These are phyloP conservation scores for Cryptoprocta ferox DNA, from an alignment of 2,797 vertebrate genomes.

Conservation along the genomic window DNA sequence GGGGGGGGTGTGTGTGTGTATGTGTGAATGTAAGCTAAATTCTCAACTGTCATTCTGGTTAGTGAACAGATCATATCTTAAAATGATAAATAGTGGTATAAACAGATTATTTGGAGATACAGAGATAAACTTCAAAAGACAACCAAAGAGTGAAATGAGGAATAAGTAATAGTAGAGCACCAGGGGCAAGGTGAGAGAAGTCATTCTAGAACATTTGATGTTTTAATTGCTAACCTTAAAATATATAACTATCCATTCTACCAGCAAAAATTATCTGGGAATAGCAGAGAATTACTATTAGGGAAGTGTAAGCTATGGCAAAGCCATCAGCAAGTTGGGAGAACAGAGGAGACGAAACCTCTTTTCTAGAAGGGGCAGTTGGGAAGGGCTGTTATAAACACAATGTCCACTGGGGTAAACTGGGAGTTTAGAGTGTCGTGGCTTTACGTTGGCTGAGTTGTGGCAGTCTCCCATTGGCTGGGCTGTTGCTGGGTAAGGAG, in stretches of 20 bases:
- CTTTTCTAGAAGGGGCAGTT: background rate
- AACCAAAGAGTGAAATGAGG: background rate
- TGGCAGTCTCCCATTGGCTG: background rate
- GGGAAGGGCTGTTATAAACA: background rate
- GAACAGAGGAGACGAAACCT: background rate
- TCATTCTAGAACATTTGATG: background rate
- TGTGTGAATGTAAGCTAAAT: background rate
- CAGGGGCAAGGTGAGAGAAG: background rate
- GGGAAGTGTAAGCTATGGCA: background rate
- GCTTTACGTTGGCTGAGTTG: background rate
- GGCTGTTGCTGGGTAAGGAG: background rate
- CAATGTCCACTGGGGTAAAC: background rate
- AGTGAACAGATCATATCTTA: conserved; percentile 19
- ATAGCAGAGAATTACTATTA: background rate
- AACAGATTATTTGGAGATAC: conserved; percentile 34
- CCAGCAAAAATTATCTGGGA: background rate
- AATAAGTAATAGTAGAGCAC: background rate
- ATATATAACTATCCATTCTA: background rate
- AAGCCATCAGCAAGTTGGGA: background rate
- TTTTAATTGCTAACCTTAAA: background rate
- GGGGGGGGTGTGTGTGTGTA: no score
- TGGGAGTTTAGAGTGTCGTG: background rate
- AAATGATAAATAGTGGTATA: background rate
- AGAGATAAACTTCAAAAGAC: background rate
- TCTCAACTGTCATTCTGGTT: background rate